Conservation (phyloP, 2,888 invertebrate genomes). For the Tenthredo livida region DNA sequence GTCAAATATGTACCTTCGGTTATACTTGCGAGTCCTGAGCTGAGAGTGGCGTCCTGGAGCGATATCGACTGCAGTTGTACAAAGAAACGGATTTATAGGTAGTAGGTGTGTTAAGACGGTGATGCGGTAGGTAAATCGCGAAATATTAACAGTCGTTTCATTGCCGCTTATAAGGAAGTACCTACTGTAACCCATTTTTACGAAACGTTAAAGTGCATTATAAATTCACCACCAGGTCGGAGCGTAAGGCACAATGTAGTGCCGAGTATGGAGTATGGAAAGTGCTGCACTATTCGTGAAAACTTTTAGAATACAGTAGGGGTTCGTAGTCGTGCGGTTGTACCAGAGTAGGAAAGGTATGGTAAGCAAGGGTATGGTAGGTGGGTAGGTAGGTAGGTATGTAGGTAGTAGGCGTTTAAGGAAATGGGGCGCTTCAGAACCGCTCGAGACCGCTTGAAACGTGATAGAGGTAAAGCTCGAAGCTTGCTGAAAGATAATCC, state of each 20-base stretch:
- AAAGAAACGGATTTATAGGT: not conserved
- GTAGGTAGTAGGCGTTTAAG: slow-evolving; percentile 33
- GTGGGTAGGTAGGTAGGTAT: not conserved
- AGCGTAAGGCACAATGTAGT: not conserved
- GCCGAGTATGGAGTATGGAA: slow-evolving; percentile 12
- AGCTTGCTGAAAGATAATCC: slow-evolving; percentile 33
- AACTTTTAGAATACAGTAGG: slow-evolving; percentile 2
- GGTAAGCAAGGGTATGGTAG: not conserved
- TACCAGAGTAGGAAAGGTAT: not conserved
- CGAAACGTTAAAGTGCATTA: slow-evolving; percentile 9
- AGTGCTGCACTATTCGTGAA: slow-evolving; percentile 41
- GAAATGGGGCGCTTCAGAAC: slow-evolving; percentile 39
- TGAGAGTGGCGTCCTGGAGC: slow-evolving; percentile 1
- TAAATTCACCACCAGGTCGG: not conserved
- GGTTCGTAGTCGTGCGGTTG: not conserved
- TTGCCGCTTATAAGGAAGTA: not conserved
- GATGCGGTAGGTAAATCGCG: not conserved
- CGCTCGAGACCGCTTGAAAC: slow-evolving; percentile 34
- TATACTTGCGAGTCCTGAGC: not conserved
- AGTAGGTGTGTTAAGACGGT: too few species aligned
- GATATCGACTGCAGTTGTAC: not conserved
- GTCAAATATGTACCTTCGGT: not conserved
- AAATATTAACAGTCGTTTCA: not conserved
- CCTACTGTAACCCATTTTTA: not conserved
- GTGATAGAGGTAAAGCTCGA: slow-evolving; percentile 16